phyloP scores from a whole-genome alignment of 2,113 vertebrate genomes.

The Saccopteryx bilineata region DNA sequence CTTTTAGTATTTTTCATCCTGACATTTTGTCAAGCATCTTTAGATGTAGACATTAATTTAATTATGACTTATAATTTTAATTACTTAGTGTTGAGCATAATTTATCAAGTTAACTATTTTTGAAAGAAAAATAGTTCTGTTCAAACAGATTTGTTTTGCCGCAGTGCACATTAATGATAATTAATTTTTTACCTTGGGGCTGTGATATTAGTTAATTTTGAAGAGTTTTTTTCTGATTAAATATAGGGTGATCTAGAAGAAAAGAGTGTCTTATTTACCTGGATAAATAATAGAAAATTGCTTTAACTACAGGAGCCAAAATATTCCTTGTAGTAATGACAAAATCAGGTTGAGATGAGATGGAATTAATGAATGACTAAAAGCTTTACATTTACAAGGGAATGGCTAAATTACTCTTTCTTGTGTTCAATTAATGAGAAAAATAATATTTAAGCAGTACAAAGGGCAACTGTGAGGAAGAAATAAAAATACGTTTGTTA shows the following conservation, averaged over 20 bases:
- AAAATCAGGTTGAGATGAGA: background rate
- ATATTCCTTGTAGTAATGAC: background rate
- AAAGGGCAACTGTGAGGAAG: background rate
- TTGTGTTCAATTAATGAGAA: background rate
- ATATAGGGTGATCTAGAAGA: background rate
- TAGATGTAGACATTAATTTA: slow-evolving; percentile 25
- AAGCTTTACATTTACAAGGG: background rate
- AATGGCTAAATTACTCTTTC: background rate
- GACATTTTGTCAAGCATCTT: slow-evolving; percentile 25
- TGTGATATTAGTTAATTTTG: slow-evolving; percentile 38
- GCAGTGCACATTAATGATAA: slow-evolving; percentile 34
- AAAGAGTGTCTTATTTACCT: slow-evolving; percentile 31
- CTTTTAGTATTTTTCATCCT: background rate
- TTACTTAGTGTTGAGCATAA: slow-evolving; percentile 32
- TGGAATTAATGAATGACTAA: background rate
- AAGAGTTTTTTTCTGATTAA: slow-evolving; percentile 59
- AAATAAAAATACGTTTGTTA: background rate
- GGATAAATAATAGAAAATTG: slow-evolving; percentile 13
- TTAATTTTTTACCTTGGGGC: background rate
- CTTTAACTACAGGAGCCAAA: background rate
- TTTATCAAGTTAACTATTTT: slow-evolving; percentile 30
- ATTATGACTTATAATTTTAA: background rate
- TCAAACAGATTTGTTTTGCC: slow-evolving; percentile 35
- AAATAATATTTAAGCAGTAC: background rate
- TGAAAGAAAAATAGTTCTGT: background rate